Evolutionary conservation across 2,113 vertebrate species (phyloP).

Genomic region (Seriola aureovittata): DNA sequence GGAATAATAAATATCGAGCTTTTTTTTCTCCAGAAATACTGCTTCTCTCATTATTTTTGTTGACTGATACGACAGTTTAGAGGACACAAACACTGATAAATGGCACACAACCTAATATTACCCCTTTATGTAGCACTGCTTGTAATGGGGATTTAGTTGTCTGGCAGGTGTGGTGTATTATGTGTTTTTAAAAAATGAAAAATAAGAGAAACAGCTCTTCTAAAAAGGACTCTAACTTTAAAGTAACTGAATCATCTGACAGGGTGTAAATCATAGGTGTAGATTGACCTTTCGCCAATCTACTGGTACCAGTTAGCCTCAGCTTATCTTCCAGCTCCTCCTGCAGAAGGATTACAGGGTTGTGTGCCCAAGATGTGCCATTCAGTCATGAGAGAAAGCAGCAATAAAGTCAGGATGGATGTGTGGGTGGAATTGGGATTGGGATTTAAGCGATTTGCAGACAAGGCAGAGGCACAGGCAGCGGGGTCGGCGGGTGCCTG

Average conservation of each 20-base stretch:
- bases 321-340: slow-evolving; percentile 26
- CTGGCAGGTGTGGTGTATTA: background rate
- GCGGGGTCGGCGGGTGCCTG: slow-evolving; percentile 65
- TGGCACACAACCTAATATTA: background rate
- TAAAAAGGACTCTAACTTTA: background rate
- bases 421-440: slow-evolving; percentile 75
- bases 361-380: slow-evolving; percentile 52
- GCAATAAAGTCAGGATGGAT: slow-evolving; percentile 69
- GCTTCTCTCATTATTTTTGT: background rate
- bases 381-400: slow-evolving; percentile 52
- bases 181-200: background rate
- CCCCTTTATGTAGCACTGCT: background rate
- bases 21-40: background rate
- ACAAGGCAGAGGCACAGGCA: slow-evolving; percentile 63
- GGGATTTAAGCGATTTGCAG: slow-evolving; percentile 77
- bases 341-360: slow-evolving; percentile 47
- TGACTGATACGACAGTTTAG: background rate
- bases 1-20: background rate
- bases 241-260: slow-evolving; percentile 1
- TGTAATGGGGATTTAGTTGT: background rate
- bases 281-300: slow-evolving; percentile 30
- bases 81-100: background rate
- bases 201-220: background rate
- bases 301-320: slow-evolving; percentile 34
- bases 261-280: background rate